Conservation (phyloP, 35 echinoderm and acorn worm species). For the Heliocidaris tuberculata region DNA sequence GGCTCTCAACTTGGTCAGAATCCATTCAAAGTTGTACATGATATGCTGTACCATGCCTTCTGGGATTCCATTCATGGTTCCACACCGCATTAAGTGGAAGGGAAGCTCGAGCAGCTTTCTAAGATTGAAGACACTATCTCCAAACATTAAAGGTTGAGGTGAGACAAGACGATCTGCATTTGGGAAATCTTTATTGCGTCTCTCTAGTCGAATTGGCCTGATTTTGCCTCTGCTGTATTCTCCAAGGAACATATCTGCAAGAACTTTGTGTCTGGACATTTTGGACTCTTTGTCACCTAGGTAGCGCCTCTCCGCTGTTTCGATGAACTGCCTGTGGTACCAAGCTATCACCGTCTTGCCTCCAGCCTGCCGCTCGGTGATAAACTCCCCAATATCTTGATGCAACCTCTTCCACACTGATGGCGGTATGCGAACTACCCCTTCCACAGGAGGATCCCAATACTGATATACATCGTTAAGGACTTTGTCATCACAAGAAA, state of each 20-base stretch:
- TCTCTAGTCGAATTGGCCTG: constrained; percentile 62
- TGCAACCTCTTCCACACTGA: constrained; percentile 84
- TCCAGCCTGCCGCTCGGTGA: constrained; percentile 76
- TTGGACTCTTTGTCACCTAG: constrained; percentile 39
- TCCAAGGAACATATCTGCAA: constrained; percentile 77
- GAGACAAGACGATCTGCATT: constrained; percentile 74
- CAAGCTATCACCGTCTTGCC: constrained; percentile 85
- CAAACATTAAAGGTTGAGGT: constrained; percentile 75
- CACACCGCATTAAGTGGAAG: constrained; percentile 50
- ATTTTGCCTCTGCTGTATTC: constrained; percentile 67
- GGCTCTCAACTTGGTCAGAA: constrained; percentile 69
- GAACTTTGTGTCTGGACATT: constrained; percentile 46
- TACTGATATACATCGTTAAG: constrained; percentile 90
- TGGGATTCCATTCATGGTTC: neutral
- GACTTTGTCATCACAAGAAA: constrained; percentile 84
- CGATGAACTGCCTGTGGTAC: constrained; percentile 92
- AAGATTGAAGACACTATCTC: constrained; percentile 67
- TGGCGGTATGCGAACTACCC: constrained; percentile 68
- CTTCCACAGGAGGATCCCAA: constrained; percentile 83
- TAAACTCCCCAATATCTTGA: constrained; percentile 74
- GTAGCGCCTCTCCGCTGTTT: constrained; percentile 67
- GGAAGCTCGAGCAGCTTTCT: constrained; percentile 83
- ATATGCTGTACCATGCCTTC: constrained; percentile 56
- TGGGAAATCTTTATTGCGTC: constrained; percentile 60
- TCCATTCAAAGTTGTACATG: constrained; percentile 80